Evolutionary conservation across 2,797 vertebrate species (phyloP), one percentile per base, ranked within the genome.

Genomic region (Phyllotis vaccarum): DNA sequence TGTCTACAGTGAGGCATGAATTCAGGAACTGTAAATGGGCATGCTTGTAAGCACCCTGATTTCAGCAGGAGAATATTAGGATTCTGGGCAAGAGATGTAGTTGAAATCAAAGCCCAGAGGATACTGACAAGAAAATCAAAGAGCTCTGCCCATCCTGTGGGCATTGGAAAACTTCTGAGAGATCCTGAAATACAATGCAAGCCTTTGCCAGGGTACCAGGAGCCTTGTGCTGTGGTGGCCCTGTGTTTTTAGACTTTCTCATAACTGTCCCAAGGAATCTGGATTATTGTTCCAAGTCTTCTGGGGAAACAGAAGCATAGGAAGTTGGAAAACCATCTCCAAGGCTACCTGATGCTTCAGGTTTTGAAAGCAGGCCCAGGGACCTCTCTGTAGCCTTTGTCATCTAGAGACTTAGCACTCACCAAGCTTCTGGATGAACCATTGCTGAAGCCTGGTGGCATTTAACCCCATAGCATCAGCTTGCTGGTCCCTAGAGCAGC

Each of bases 71-170:
- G 46, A 37, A 66, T 29, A 46, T 64, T 64, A 89, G 86, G 40
- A 72, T 24, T 0, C n/a, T 62, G 58, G 43, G 4, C 49, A 60
- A 85, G 29, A 58, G 34, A 62, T 60, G 22, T 40, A 19, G 29
- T 46, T 80, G 54, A 60, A 78, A 31, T 94, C 75, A 80, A 89
- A 91, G 58, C 54, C 70, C 64, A 86, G 79, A 60, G 70, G 31
- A 37, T 19, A 86, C 0, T 46, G 49, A 49, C 85, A 27, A 40
- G 14, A 80, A 66, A 88, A 29, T 6, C 0, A 2, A 92, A 76
- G 60, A 22, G 52, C 16, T 93, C 86, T 70, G 62, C 58, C 46
- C 34, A 2, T 24, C 17, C 49, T 86, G 10, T 4, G 58, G 80
- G 11, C n/a, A 12, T 1, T 0, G 16, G 62, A 89, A n/a, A 76